Percentiles rank a stretch among this genome's conserved stretches.
Evolutionary conservation across 1,140 invertebrate species (phyloP).

Genomic region (Drosophila teissieri): DNA sequence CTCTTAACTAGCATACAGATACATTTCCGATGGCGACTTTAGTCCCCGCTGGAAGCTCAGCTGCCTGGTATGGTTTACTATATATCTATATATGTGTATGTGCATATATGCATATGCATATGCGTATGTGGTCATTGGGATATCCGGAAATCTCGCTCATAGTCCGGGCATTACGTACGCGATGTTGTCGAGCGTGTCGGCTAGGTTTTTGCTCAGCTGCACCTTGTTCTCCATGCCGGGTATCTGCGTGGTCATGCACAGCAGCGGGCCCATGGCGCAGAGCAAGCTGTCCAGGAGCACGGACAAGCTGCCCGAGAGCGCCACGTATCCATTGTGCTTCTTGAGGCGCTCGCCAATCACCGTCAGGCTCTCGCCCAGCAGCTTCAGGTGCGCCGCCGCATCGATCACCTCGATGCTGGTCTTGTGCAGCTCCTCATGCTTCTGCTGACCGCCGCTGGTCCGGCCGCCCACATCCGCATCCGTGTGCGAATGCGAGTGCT

Average conservation of each 20-base stretch:
- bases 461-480: conserved; percentile 5
- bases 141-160: conserved; percentile 84
- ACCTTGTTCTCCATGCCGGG: conserved; percentile 87
- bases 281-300: conserved; percentile 97
- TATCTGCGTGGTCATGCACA: conserved; percentile 94
- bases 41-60: conserved; percentile 12
- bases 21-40: neutral
- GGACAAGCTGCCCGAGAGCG: conserved; percentile 96
- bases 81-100: neutral
- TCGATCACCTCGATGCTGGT: conserved; percentile 92
- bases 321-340: conserved; percentile 97
- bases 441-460: neutral
- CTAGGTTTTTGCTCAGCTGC: conserved; percentile 88
- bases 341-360: conserved; percentile 96
- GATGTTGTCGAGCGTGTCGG: conserved; percentile 95
- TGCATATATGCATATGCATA: no score
- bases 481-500: neutral
- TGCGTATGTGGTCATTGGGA: neutral
- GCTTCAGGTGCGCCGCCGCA: conserved; percentile 95
- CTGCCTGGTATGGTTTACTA: conserved; percentile 13
- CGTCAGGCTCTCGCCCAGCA: conserved; percentile 96
- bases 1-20: neutral
- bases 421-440: conserved; percentile 26
- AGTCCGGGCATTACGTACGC: conserved; percentile 98
- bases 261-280: conserved; percentile 95